A percentile compares a stretch with the other conserved stretches of the same genome.
Conservation (phyloP, 2,797 vertebrate genomes). For the Tiaroga cobitis region DNA sequence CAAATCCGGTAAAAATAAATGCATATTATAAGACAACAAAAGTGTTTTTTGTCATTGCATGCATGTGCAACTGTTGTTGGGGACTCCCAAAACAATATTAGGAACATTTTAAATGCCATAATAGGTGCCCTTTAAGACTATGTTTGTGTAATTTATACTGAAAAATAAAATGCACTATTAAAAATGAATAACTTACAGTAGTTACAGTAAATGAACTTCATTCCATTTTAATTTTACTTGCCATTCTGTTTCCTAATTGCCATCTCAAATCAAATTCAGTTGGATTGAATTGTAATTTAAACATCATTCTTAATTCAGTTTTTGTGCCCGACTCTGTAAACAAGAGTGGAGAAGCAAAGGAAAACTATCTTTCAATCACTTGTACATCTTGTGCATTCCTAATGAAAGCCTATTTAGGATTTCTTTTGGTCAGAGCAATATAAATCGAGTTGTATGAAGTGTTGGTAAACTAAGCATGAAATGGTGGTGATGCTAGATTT, state of each 20-base stretch:
- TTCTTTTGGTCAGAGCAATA: conserved; percentile 3
- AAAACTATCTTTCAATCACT: background rate
- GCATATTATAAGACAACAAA: no score
- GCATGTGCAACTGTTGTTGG: no score
- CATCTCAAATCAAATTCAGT: background rate
- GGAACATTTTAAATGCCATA: no score
- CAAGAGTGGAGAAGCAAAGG: background rate
- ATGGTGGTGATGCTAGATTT: conserved; percentile 56
- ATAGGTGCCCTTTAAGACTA: no score
- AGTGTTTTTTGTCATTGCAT: no score
- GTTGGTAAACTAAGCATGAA: conserved; percentile 37
- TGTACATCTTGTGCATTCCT: conserved; percentile 3
- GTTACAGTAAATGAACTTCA: background rate
- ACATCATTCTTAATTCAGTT: background rate
- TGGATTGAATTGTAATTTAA: background rate
- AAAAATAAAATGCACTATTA: background rate
- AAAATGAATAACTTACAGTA: background rate
- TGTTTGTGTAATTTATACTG: background rate
- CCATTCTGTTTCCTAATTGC: background rate
- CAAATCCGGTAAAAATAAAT: no score
- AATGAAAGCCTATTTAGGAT: conserved; percentile 15
- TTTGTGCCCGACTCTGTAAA: background rate
- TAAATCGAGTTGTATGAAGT: conserved; percentile 26
- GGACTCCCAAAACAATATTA: no score
- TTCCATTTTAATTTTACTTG: background rate